phyloP scores from a whole-genome alignment of 2,888 invertebrate species.

The Leptothorax acervorum region DNA sequence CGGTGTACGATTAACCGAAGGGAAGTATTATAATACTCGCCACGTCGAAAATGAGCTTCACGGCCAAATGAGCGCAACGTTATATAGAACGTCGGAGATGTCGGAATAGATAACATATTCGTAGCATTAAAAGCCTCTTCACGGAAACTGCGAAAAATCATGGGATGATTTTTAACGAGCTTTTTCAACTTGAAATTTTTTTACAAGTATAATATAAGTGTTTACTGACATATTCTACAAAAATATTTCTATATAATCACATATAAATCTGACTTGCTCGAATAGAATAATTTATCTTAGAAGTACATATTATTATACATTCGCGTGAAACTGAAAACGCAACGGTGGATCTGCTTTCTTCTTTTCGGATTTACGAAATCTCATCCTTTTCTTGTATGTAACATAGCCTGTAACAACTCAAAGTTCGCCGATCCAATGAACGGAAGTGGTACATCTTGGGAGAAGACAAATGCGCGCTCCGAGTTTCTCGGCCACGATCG shows the following conservation, averaged over 20 bases:
- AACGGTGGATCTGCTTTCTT: constrained; percentile 38
- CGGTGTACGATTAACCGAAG: constrained; percentile 51
- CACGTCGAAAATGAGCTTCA: constrained; percentile 43
- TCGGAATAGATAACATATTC: not conserved
- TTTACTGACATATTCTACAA: not conserved
- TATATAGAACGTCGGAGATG: constrained; percentile 5
- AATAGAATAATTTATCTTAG: not conserved
- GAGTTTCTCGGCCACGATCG: constrained; percentile 74
- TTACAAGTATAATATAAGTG: not conserved
- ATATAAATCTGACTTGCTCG: not conserved
- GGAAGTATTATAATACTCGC: constrained; percentile 35
- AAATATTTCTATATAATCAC: not conserved
- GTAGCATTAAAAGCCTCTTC: not conserved
- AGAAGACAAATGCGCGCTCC: constrained; percentile 73
- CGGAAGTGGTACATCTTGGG: constrained; percentile 64
- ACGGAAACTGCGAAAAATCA: not conserved
- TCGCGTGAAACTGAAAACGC: constrained; percentile 55
- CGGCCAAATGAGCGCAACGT: constrained; percentile 4
- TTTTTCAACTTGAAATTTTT: no score
- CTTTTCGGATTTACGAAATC: constrained; percentile 64
- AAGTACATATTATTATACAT: constrained; percentile 59
- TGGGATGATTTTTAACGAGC: not conserved
- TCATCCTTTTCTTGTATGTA: constrained; percentile 63
- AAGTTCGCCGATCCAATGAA: constrained; percentile 76
- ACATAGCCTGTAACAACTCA: constrained; percentile 64